Percentiles rank a stretch among this genome's conserved stretches.
These are phyloP conservation scores for Dynastes maya DNA, from an alignment of 2,888 invertebrate species.

Conservation along the genomic window DNA sequence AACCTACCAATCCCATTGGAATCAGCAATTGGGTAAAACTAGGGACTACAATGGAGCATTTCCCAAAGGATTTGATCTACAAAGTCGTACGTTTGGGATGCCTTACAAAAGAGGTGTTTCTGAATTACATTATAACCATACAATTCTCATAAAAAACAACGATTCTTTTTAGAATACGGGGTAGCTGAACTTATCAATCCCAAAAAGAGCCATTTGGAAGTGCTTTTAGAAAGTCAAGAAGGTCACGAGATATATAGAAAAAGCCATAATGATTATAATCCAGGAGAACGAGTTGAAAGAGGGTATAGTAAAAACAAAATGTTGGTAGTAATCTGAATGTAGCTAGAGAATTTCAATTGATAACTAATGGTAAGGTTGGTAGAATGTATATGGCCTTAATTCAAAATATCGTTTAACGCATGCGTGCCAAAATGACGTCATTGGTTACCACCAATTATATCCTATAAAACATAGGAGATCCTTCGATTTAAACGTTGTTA, in stretches of 20 bases:
- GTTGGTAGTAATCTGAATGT: neutral
- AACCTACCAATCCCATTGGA: slow-evolving; percentile 71
- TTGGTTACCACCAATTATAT: no score
- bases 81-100: slow-evolving; percentile 68
- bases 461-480: no score
- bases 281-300: slow-evolving; percentile 68
- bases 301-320: slow-evolving; percentile 59
- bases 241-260: slow-evolving; percentile 70
- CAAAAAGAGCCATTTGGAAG: slow-evolving; percentile 65
- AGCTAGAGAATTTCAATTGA: no score
- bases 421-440: no score
- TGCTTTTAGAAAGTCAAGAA: slow-evolving; percentile 66
- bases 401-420: no score
- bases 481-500: no score
- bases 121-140: no score
- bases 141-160: no score
- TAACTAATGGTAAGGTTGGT: no score
- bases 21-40: slow-evolving; percentile 68
- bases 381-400: no score
- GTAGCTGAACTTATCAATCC: slow-evolving; percentile 69
- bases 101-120: slow-evolving; percentile 51
- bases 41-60: slow-evolving; percentile 69
- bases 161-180: slow-evolving; percentile 58
- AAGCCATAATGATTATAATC: slow-evolving; percentile 71
- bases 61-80: slow-evolving; percentile 67